Evolutionary conservation across 2,888 invertebrate genomes (phyloP).

Genomic region (Isotomurus palustris): DNA sequence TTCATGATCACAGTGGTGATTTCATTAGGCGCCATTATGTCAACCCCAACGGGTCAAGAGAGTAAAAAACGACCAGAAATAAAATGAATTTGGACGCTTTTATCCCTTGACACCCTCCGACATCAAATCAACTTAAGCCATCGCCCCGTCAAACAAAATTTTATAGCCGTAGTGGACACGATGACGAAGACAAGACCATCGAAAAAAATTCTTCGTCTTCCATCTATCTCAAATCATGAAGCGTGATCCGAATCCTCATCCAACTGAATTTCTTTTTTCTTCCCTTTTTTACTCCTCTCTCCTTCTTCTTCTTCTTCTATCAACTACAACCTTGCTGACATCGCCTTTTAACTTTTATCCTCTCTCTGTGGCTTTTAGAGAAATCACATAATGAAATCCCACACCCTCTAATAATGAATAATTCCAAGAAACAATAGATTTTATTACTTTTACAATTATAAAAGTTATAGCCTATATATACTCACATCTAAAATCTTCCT

Average conservation of each 20-base stretch:
- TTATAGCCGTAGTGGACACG: constrained; percentile 21
- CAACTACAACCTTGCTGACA: too few relatives aligned
- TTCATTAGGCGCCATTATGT: constrained; percentile 47
- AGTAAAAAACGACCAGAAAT: constrained; percentile 29
- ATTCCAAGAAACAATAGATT: too few relatives aligned
- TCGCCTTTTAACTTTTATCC: too few relatives aligned
- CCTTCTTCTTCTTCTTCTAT: too few relatives aligned
- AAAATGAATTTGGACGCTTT: constrained; percentile 14
- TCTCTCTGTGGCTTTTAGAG: too few relatives aligned
- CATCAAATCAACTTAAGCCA: constrained; percentile 33
- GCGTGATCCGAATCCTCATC: constrained; percentile 8
- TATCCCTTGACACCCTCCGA: constrained; percentile 26
- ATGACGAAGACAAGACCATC: constrained; percentile 13
- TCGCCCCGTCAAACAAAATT: constrained; percentile 35
- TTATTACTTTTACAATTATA: too few relatives aligned
- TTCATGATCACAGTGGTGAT: constrained; percentile 46
- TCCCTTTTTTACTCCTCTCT: too few relatives aligned
- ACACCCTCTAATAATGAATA: too few relatives aligned
- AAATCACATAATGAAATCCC: too few relatives aligned
- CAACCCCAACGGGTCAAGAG: constrained; percentile 32
- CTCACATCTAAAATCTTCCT: too few relatives aligned
- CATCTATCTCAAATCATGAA: neutral
- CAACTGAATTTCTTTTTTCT: neutral
- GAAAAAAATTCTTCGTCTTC: neutral
- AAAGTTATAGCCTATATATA: too few relatives aligned